Base-by-base conservation (phyloP, 2,113 vertebrate genomes). In the Psophia crepitans region DNA sequence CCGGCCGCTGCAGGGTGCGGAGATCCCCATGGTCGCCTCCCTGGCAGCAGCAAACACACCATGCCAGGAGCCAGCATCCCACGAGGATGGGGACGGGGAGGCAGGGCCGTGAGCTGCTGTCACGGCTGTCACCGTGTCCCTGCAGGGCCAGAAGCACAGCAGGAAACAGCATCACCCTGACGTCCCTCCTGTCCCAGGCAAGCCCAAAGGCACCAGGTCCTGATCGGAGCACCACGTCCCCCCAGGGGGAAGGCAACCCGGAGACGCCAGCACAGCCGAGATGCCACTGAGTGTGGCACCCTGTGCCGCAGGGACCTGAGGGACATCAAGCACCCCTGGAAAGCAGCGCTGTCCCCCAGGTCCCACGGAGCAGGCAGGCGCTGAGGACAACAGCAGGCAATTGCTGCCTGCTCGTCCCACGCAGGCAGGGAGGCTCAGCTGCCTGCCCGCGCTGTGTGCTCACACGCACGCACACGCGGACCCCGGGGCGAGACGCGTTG, bases 151-250 rank as follows among this genome's bases (percentile, higher is more conserved):
- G 14, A 28, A 37, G 7, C 49, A 64, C 76, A 48, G 68, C 0
- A 0, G 43, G 46, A 28, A n/a, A 48, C 0, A 6, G 48, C 76
- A 54, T 33, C 60, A 11, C 0, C 2, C 21, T 24, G 21, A 6
- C 26, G 32, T 5, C 48, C 14, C 33, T 49, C 33, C 89, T 16
- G 39, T 28, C 6, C 13, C 74, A 46, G 37, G 30, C 7, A 24
- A 61, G 27, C 48, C 22, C 41, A 9, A 13, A 11, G 49, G 23
- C 81, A 53, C 73, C 6, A 1, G n/a, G 57, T 54, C 41, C 58
- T 9, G 3, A 20, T 5, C 78, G 3, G 0, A 1, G 41, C 3
- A 2, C 16, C 58, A 23, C 2, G 0, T n/a, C 24, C 43, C 16
- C 9, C 1, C 14, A 6, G 2, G 58, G 49, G 28, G 27, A 16